Base-by-base conservation (phyloP, 2,797 vertebrate genomes). In the Heterohyrax brucei region DNA sequence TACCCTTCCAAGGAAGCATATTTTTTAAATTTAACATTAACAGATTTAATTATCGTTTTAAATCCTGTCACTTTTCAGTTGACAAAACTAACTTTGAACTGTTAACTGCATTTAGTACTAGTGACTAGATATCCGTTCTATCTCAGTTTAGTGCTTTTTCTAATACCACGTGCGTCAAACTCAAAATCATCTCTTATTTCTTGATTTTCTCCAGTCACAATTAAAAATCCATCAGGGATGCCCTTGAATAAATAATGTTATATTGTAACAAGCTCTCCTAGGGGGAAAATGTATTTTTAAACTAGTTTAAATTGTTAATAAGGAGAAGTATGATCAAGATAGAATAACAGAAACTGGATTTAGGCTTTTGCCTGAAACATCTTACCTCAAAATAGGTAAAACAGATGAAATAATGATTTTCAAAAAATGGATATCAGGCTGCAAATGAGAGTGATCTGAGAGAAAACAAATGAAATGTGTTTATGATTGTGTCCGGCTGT, bases 131-230 rank as follows among this genome's bases (percentile, higher is more conserved):
- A 73, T 5, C 61, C 39, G 24, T 62, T 84, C 64, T 75, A 9
- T 61, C 78, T 90, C 68, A 61, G 26, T 59, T 48, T 30, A 76
- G 12, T 75, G 44, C 6, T 68, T 95, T 92, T 28, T 73, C 28
- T 91, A 61, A 72, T 2, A 44, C 28, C 56, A 10, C 1, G 44
- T 8, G 28, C 24, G 12, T 83, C 39, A 50, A 70, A 12, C 16
- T 89, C n/a, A 89, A 80, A 72, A 24, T 79, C 77, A 39, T 50
- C 33, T 19, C 39, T 70, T 82, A 7, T 76, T 82, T n/a, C 26
- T 89, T 83, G 46, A 33, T 87, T 93, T 75, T 96, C 28, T 79
- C 28, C 82, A 33, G 30, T 91, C 39, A 80, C 92, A 90, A 90
- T 93, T 50, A 75, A 79, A 96, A 94, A 70, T 7, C 5, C 13